These are phyloP conservation scores for Indicator indicator DNA, from an alignment of 2,113 vertebrate species.

Conservation along the genomic window DNA sequence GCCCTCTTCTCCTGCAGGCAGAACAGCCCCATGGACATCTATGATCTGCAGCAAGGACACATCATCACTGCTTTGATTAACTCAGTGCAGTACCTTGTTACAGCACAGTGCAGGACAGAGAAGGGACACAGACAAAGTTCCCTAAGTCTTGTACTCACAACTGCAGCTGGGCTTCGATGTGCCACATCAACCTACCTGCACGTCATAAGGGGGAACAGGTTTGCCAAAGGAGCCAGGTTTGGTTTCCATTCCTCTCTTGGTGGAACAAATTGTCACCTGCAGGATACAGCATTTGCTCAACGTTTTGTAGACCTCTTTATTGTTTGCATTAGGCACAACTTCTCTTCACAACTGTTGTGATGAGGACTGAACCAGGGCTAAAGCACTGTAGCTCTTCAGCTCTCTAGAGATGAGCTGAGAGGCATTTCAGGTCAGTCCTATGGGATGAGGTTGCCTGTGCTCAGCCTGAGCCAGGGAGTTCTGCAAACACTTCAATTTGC, in stretches of 20 bases:
- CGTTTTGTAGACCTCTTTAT: background rate
- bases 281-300: background rate
- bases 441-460: background rate
- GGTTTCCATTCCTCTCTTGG: slow-evolving; percentile 77
- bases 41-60: slow-evolving; percentile 67
- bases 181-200: slow-evolving; percentile 71
- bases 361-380: background rate
- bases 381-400: background rate
- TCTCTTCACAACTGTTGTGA: background rate
- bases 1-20: slow-evolving; percentile 77
- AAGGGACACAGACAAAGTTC: background rate
- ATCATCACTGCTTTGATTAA: background rate
- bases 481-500: background rate
- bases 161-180: background rate
- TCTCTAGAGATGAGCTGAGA: background rate
- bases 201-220: slow-evolving; percentile 76
- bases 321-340: background rate
- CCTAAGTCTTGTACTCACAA: background rate
- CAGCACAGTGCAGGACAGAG: background rate
- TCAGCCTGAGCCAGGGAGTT: background rate
- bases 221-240: slow-evolving; percentile 85
- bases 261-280: slow-evolving; percentile 82
- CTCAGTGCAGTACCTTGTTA: background rate
- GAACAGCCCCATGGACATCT: slow-evolving; percentile 71
- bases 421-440: background rate